These are phyloP conservation scores for Otus sunia DNA, from an alignment of 2,113 vertebrate species.

Conservation along the genomic window DNA sequence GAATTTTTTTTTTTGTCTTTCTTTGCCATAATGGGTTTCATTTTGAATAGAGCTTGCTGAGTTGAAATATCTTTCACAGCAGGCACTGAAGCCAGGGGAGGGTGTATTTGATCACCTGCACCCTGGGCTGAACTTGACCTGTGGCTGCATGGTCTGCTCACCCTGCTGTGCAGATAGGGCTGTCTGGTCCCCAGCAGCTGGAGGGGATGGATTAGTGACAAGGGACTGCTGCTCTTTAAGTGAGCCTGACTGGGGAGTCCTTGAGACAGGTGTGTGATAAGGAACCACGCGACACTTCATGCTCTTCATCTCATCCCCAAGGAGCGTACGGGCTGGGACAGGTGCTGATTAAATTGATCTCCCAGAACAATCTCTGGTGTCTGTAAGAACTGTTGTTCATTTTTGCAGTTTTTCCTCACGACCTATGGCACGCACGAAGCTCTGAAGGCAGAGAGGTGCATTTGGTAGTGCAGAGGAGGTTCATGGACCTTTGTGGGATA, in stretches of 20 bases:
- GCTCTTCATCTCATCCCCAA: neutral
- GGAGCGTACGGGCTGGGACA: neutral
- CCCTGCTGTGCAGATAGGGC: fast-evolving
- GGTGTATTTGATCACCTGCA: neutral
- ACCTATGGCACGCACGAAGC: fast-evolving
- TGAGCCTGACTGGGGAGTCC: neutral
- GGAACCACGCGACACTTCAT: fast-evolving
- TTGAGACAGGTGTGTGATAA: neutral
- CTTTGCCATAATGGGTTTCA: neutral
- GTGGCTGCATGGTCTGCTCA: fast-evolving
- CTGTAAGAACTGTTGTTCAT: neutral
- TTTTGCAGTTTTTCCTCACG: neutral
- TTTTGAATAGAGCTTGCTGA: neutral
- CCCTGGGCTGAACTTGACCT: neutral
- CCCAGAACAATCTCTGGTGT: neutral
- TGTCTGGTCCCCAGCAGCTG: fast-evolving
- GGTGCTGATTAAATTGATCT: neutral
- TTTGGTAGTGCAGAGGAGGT: neutral
- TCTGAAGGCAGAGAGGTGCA: neutral
- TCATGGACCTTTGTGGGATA: fast-evolving
- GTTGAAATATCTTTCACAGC: neutral
- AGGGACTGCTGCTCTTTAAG: neutral
- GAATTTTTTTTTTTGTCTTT: neutral
- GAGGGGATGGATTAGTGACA: fast-evolving
- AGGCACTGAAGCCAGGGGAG: neutral